These are phyloP conservation scores for Drosophila mulleri DNA, from an alignment of 2,888 invertebrate species.

Conservation along the genomic window DNA sequence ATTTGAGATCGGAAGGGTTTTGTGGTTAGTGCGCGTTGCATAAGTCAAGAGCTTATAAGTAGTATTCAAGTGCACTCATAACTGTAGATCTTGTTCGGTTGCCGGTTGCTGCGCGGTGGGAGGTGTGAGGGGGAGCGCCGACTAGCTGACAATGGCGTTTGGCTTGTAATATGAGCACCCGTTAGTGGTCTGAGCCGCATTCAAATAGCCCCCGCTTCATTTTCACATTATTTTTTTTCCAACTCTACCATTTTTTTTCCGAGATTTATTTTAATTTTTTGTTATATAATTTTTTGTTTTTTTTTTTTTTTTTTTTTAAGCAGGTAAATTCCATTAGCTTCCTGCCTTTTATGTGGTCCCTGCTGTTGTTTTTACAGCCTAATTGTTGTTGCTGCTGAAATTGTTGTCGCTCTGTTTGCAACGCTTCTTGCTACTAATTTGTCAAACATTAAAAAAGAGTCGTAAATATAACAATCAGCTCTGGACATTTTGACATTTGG, in stretches of 20 bases:
- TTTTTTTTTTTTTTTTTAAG: slow-evolving; percentile 17
- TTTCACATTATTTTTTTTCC: slow-evolving; percentile 37
- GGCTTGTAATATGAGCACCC: slow-evolving; percentile 40
- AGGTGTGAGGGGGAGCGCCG: neutral
- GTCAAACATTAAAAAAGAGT: slow-evolving; percentile 75
- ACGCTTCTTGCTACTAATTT: slow-evolving; percentile 69
- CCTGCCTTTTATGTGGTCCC: slow-evolving; percentile 53
- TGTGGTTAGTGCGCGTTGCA: slow-evolving; percentile 49
- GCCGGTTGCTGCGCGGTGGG: neutral
- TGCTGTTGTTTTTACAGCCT: slow-evolving; percentile 35
- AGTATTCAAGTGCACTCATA: slow-evolving; percentile 24
- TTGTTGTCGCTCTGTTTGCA: slow-evolving; percentile 48
- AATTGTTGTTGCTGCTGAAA: slow-evolving; percentile 36
- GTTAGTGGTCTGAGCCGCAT: slow-evolving; percentile 41
- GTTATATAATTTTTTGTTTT: neutral
- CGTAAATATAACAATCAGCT: slow-evolving; percentile 80
- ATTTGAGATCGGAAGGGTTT: slow-evolving; percentile 42
- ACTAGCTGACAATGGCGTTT: slow-evolving; percentile 20
- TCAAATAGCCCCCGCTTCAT: slow-evolving; percentile 40
- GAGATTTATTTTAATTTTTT: slow-evolving; percentile 12
- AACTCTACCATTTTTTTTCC: slow-evolving; percentile 28
- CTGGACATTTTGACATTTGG: slow-evolving; percentile 72
- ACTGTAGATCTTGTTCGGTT: slow-evolving; percentile 20
- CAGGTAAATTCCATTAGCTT: slow-evolving; percentile 67
- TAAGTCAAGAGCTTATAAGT: slow-evolving; percentile 34